phyloP scores from a whole-genome alignment of 2,888 invertebrate genomes.

The Netelia virgata region DNA sequence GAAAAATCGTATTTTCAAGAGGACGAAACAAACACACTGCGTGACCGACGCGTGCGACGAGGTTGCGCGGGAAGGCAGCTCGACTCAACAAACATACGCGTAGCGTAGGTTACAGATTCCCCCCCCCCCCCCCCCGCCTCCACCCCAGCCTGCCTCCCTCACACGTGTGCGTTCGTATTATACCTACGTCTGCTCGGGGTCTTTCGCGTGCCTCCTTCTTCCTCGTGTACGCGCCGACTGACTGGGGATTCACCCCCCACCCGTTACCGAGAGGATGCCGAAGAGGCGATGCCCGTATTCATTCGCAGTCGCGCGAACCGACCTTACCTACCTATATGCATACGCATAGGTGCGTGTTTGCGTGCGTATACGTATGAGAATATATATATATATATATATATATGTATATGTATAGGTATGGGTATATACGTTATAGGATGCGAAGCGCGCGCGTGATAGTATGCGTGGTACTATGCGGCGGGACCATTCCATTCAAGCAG shows the following conservation, averaged over 20 bases:
- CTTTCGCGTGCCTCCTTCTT: constrained; percentile 55
- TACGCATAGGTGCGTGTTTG: background rate
- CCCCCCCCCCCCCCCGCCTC: constrained; percentile 43
- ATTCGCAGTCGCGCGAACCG: background rate
- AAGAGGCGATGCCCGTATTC: constrained; percentile 1
- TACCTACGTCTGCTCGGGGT: too few species aligned
- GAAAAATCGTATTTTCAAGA: too few species aligned
- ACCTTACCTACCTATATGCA: background rate
- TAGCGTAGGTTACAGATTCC: constrained; percentile 78
- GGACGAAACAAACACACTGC: too few species aligned
- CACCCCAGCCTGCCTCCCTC: constrained; percentile 9
- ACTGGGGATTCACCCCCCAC: constrained; percentile 54
- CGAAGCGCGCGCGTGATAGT: background rate
- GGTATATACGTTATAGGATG: background rate
- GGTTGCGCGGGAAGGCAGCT: constrained; percentile 65
- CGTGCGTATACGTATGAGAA: background rate
- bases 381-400: background rate
- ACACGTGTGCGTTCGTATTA: background rate
- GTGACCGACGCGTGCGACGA: constrained; percentile 4
- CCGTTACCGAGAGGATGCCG: constrained; percentile 6
- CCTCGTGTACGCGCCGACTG: constrained; percentile 23
- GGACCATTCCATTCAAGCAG: constrained; percentile 66
- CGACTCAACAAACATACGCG: constrained; percentile 75
- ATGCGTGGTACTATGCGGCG: background rate
- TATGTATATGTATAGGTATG: background rate